Conservation (phyloP, 2,888 invertebrate species). For the Tetragnatha montana region DNA sequence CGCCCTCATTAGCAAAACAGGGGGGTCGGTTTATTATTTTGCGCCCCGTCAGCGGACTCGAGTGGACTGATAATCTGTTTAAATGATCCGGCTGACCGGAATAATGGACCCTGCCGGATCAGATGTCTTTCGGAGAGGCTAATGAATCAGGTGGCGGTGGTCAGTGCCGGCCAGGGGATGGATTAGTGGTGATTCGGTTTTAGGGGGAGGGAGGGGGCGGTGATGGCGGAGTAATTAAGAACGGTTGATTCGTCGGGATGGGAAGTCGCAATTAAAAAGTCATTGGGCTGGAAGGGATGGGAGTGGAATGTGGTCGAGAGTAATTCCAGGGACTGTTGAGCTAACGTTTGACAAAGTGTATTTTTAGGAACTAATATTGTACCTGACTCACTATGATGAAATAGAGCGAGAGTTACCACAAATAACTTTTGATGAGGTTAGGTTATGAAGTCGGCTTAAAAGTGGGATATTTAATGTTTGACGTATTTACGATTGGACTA, state of each 20-base stretch:
- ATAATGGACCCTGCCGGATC: conserved; percentile 13
- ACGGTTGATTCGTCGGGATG: not conserved
- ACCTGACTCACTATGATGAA: too few species aligned
- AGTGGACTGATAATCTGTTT: conserved; percentile 38
- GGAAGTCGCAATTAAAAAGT: not conserved
- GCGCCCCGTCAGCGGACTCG: conserved; percentile 23
- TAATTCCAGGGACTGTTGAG: too few species aligned
- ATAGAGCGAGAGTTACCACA: too few species aligned
- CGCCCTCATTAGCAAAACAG: conserved; percentile 18
- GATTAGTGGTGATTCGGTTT: too few species aligned
- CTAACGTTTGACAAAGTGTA: too few species aligned
- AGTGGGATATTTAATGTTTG: too few species aligned
- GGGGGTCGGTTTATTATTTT: conserved; percentile 27
- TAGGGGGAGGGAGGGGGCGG: not conserved
- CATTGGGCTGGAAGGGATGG: not conserved
- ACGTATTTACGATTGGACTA: too few species aligned
- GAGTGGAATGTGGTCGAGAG: too few species aligned
- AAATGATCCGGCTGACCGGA: conserved; percentile 15
- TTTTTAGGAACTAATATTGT: too few species aligned
- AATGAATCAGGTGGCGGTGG: not conserved
- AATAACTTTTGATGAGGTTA: too few species aligned
- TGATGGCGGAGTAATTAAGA: not conserved
- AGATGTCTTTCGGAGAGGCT: not conserved
- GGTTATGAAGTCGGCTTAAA: too few species aligned
- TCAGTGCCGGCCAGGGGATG: not conserved